Evolutionary conservation across 2,113 vertebrate genomes (phyloP).

Genomic region (Haplotaxodon microlepis): DNA sequence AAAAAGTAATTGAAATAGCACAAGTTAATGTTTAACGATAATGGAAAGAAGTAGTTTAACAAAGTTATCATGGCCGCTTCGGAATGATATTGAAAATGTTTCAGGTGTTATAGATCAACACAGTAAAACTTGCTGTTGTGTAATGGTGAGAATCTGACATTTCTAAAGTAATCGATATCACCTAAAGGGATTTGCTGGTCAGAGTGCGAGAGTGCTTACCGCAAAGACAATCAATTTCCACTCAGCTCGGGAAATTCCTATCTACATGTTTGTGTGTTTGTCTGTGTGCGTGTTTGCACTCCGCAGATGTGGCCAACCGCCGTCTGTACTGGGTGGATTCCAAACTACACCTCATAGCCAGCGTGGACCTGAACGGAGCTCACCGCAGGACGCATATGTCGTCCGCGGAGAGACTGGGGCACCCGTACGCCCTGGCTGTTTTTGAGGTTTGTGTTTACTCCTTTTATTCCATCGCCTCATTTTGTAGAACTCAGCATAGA

Average conservation of each 20-base stretch:
- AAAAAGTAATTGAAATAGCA: not conserved
- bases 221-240: slow-evolving; percentile 24
- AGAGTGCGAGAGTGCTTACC: slow-evolving; percentile 12
- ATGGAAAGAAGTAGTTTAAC: not conserved
- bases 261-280: not conserved
- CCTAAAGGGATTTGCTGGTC: slow-evolving; percentile 31
- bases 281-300: slow-evolving; percentile 14
- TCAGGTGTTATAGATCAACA: not conserved
- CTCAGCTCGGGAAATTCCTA: not conserved
- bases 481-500: not conserved
- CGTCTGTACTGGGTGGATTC: slow-evolving; percentile 99
- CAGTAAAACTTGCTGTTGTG: not conserved
- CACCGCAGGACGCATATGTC: slow-evolving; percentile 88
- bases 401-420: slow-evolving; percentile 82
- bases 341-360: slow-evolving; percentile 90
- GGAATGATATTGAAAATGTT: not conserved
- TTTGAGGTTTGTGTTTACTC: slow-evolving; percentile 82
- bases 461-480: not conserved
- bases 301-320: slow-evolving; percentile 85
- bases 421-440: slow-evolving; percentile 91
- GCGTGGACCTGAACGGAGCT: slow-evolving; percentile 87
- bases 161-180: slow-evolving; percentile 43
- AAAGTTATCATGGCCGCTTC: not conserved
- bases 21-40: not conserved
- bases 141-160: slow-evolving; percentile 24